A percentile compares a stretch with the other conserved stretches of the same genome.
Conservation (phyloP, 2,888 invertebrate species). For the Epinotia brunnichana region DNA sequence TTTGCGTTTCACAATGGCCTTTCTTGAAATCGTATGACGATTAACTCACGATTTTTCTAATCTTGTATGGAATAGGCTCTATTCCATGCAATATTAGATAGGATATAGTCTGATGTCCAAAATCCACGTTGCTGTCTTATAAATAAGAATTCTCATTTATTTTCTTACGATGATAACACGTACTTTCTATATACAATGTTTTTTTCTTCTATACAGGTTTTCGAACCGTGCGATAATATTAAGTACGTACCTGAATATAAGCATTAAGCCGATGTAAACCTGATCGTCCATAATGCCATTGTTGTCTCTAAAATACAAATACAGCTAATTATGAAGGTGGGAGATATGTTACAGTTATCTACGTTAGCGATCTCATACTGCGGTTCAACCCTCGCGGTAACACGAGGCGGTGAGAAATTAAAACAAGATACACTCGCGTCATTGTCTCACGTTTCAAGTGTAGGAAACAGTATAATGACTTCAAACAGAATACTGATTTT, state of each 20-base stretch:
- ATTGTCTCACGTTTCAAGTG: conserved; percentile 2
- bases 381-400: conserved; percentile 41
- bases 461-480: conserved; percentile 4
- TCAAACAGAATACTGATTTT: neutral
- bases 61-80: no score
- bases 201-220: neutral
- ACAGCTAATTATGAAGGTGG: conserved; percentile 9
- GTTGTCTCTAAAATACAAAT: conserved; percentile 8
- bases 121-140: neutral
- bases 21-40: no score
- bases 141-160: neutral
- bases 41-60: no score
- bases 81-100: no score
- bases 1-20: no score
- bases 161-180: neutral
- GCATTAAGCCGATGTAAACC: neutral
- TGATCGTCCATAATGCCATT: conserved; percentile 4
- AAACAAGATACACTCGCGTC: conserved; percentile 38
- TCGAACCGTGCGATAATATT: neutral
- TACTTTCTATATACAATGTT: neutral
- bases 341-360: conserved; percentile 28
- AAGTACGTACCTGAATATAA: no score
- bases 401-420: conserved; percentile 34
- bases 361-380: conserved; percentile 21
- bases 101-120: no score